Evolutionary conservation across 2,888 invertebrate genomes (phyloP), one percentile per base, ranked within the genome.

Genomic region (Petrolisthes manimaculis): DNA sequence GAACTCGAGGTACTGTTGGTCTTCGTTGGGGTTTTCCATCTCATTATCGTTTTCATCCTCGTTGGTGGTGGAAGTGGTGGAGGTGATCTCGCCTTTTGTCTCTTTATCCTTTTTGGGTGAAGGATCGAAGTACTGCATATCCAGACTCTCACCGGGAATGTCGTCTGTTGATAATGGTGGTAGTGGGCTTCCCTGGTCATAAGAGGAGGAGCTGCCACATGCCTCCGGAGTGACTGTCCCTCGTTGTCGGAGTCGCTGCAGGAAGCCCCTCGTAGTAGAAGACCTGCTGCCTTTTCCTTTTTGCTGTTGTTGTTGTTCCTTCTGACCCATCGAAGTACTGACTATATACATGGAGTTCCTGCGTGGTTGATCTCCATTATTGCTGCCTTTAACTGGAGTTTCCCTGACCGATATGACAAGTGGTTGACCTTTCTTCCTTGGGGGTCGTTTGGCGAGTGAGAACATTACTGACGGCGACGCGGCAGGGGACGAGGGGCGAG

Each of bases 231-330:
- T 55, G 8, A 84, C 75, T 4, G 75, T 75, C 24, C 75, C 74
- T 56, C 83, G 75, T 12, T 21, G 55, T 24, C 56, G 67, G 12
- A 84, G 24, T 14, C 83, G 83, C 75, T 55, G 83, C 51, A 75
- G 75, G 4, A 84, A n/a, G 24, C 61, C 37, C 37, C 37, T 37
- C 37, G 61, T 24, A 69, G n/a, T 9, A 51, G 4, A 55, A n/a
- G 37, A 21, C 71, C 53, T 1, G 56, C 37, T 8, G 56, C 53
- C 55, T 55, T n/a, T 24, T 55, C 55, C 75, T 75, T 55, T 67
- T 6, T 69, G 74, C 82, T 9, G 51, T 37, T 37, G 37, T 37
- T 37, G 37, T 37, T 37, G 37, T 37, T 37, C 37, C 37, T 37
- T 37, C 71, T 71, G 18, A 12, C 21, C n/a, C 71, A 71, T n/a